These are phyloP conservation scores for Theristicus caerulescens DNA, from an alignment of 2,113 vertebrate genomes.

Conservation along the genomic window DNA sequence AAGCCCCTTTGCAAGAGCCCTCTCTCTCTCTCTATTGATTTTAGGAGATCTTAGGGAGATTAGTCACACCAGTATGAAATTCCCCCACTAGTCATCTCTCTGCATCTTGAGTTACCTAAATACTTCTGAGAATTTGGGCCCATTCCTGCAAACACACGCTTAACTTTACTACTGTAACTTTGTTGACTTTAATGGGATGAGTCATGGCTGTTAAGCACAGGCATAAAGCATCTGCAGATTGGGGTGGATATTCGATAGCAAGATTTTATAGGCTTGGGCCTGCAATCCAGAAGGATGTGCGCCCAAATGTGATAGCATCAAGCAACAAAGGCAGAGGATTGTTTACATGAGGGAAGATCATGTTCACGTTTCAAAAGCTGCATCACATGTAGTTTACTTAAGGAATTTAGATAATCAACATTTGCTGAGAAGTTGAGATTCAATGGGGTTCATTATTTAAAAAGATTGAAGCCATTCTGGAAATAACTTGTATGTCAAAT, in stretches of 20 bases:
- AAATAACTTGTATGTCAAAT: conserved; percentile 45
- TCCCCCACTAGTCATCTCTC: conserved; percentile 26
- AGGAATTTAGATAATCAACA: conserved; percentile 58
- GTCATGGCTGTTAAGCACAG: conserved; percentile 57
- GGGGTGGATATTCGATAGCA: conserved; percentile 42
- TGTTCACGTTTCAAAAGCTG: conserved; percentile 54
- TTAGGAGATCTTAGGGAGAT: conserved; percentile 38
- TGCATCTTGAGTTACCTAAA: conserved; percentile 58
- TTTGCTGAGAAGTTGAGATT: conserved; percentile 46
- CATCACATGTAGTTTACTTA: conserved; percentile 51
- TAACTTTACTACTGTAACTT: conserved; percentile 65
- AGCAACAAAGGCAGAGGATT: conserved; percentile 52
- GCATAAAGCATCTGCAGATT: conserved; percentile 60
- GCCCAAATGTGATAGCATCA: conserved; percentile 12
- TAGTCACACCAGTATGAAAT: conserved; percentile 57
- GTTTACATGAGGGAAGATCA: conserved; percentile 49
- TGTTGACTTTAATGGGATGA: conserved; percentile 59
- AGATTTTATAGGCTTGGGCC: conserved; percentile 46
- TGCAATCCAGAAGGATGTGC: conserved; percentile 11
- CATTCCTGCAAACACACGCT: conserved; percentile 35
- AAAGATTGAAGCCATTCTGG: conserved; percentile 22
- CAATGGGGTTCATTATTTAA: conserved; percentile 51
- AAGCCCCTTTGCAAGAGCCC: not conserved
- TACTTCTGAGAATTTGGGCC: conserved; percentile 32
- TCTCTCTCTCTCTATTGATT: not conserved